Evolutionary conservation across 2,113 vertebrate genomes (phyloP), one percentile per base, ranked within the genome.

Genomic region (Mastomys natalensis): DNA sequence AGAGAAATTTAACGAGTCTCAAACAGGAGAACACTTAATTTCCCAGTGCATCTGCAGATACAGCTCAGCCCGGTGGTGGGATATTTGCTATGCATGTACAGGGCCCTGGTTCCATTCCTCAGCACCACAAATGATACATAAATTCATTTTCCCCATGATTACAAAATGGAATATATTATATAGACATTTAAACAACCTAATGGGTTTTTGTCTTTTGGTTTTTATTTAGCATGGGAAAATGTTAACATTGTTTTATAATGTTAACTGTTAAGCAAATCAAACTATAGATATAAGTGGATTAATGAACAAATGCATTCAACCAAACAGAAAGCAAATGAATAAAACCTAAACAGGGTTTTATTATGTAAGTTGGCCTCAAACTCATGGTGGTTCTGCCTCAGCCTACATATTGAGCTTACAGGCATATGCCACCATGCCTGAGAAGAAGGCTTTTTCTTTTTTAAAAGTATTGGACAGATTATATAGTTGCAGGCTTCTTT

Each of bases 251-350:
- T 62, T 31, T 84, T 31, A 90, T 29, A 70, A 78, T 72, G 74
- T 66, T 85, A 94, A 73, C 10, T 78, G 43, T 86, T 80, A 95
- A 88, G 40, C 21, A 96, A 92, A 93, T 13, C 90, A 76, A 98
- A 97, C 40, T 64, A 55, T 55, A 95, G 48, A 55, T 17, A 3
- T 66, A 66, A 40, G 11, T 64, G 55, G 0, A 87, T 87, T 94
- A 84, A 87, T 19, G 66, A 89, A 90, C 15, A 68, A 92, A 84
- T 87, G 86, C 4, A 95, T 40, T 93, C 62, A 80, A 94, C 1
- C 81, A 4, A 73, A 45, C 37, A 91, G 80, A 93, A 84, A 78
- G 48, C 74, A 93, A 95, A 40, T 92, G 60, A 95, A 89, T 8
- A 55, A 91, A 76, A 96, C 89, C 74, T 10, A 62, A 87, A 55